Percentiles rank a stretch among this genome's conserved stretches.
These are phyloP conservation scores for Bombus balteatus DNA, from an alignment of 1,140 invertebrate genomes.

Conservation along the genomic window DNA sequence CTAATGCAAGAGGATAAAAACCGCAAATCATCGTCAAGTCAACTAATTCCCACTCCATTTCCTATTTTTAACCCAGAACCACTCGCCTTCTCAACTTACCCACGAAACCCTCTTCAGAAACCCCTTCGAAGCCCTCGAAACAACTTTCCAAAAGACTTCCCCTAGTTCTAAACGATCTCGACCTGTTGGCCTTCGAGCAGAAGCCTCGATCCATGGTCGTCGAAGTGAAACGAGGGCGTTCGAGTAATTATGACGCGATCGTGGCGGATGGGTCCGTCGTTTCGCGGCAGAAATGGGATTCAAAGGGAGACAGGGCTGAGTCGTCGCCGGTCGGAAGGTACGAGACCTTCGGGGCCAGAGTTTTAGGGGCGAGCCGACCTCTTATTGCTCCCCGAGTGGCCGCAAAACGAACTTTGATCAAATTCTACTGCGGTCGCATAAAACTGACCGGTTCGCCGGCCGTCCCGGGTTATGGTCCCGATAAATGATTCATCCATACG, in stretches of 20 bases:
- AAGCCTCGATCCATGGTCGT: background rate
- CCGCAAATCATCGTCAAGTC: background rate
- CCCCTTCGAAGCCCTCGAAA: background rate
- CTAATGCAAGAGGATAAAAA: too few species aligned
- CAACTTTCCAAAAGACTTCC: background rate
- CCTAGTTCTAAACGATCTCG: background rate
- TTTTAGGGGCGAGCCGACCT: conserved; percentile 76
- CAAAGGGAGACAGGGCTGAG: conserved; percentile 25
- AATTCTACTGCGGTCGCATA: conserved; percentile 82
- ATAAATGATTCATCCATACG: conserved; percentile 83
- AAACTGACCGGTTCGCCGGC: conserved; percentile 78
- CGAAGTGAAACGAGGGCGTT: conserved; percentile 21
- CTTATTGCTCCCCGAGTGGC: conserved; percentile 83
- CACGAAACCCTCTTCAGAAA: background rate
- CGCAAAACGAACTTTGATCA: conserved; percentile 84
- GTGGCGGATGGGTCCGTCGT: conserved; percentile 34
- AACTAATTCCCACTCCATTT: background rate
- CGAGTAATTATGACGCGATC: conserved; percentile 62
- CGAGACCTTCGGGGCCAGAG: conserved; percentile 76
- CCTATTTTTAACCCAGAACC: background rate
- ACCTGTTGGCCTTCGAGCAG: background rate
- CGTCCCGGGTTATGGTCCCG: conserved; percentile 74
- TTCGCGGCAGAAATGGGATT: conserved; percentile 50
- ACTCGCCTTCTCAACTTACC: background rate
- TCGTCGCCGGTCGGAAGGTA: conserved; percentile 45